Evolutionary conservation across 1,140 invertebrate species (phyloP), one percentile per base, ranked within the genome.

Genomic region (Hyphantria cunea): DNA sequence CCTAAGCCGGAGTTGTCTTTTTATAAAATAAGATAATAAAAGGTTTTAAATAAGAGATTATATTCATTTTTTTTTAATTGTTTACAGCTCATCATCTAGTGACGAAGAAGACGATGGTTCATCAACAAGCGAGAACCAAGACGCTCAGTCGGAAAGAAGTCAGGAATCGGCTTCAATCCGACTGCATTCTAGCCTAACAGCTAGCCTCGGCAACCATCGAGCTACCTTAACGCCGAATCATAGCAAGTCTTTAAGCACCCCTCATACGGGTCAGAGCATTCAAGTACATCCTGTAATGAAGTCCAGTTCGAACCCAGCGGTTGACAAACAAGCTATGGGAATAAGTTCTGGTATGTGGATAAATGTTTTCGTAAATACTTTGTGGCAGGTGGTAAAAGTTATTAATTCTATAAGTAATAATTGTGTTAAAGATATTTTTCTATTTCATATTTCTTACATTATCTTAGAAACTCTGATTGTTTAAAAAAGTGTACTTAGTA

Each of bases 91-190:
- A 75, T 94, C 93, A 69, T 94, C 94, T 42, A 94, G 93, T 65
- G 93, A 94, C 59, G 93, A 94, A 44, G 93, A 93, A 61, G 93
- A 94, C 72, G 93, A 93, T 44, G 93, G 83, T 0, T 89, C 91
- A 31, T 84, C 89, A 3, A 87, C 87, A 5, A 92, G 89, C 59
- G 92, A 92, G 69, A 91, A 90, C 59, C 84, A 83, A 17, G 86
- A 86, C 55, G 86, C 77, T 0, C 73, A 78, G 13, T 86, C 83
- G 0, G 87, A 86, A 37, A 62, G 80, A 0, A 81, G 82, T 42
- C 84, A 83, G 9, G 82, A 84, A 9, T 82, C 81, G 0, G 78
- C 72, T 3, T 76, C 53, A 45, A 69, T 85, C 39, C 77, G 77
- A 5, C 62, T 81, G 7, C 80, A 80, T 48, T 61, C 59, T 65